phyloP scores from a whole-genome alignment of 1,140 invertebrate genomes.

The Psilanteris sp. region DNA sequence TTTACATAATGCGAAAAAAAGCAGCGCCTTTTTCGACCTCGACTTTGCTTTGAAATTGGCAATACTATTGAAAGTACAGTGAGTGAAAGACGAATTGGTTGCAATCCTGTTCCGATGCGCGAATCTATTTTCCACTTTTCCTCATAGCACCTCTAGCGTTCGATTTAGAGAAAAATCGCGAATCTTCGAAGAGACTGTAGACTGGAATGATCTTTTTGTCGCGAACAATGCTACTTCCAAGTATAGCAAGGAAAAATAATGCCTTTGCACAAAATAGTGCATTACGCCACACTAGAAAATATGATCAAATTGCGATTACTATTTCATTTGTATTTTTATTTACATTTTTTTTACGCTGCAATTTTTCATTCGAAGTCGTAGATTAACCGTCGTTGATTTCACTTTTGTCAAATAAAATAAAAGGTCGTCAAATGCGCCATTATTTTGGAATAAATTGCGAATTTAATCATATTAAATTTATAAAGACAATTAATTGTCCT shows the following conservation, averaged over 20 bases:
- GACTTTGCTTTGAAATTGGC: conserved; percentile 62
- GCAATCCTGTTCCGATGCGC: conserved; percentile 63
- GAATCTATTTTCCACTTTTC: conserved; percentile 66
- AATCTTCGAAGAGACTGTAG: conserved; percentile 58
- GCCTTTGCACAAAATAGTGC: conserved; percentile 50
- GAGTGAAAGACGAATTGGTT: conserved; percentile 64
- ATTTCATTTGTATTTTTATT: conserved; percentile 55
- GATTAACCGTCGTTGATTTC: conserved; percentile 23
- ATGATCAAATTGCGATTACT: conserved; percentile 57
- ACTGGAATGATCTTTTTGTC: conserved; percentile 61
- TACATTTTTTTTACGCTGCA: conserved; percentile 27
- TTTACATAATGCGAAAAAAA: conserved; percentile 59
- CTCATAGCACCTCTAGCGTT: conserved; percentile 58
- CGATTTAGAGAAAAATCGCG: conserved; percentile 65
- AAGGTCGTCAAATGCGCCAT: no score
- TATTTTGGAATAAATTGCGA: no score
- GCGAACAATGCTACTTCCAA: conserved; percentile 61
- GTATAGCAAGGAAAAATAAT: conserved; percentile 53
- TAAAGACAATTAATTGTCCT: no score
- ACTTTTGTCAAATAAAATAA: no score
- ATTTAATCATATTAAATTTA: no score
- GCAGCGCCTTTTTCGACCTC: conserved; percentile 36
- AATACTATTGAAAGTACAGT: conserved; percentile 62
- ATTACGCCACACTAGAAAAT: conserved; percentile 49
- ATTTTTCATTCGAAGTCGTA: neutral